Conservation (phyloP, 2,113 vertebrate genomes). For the Bos javanicus region DNA sequence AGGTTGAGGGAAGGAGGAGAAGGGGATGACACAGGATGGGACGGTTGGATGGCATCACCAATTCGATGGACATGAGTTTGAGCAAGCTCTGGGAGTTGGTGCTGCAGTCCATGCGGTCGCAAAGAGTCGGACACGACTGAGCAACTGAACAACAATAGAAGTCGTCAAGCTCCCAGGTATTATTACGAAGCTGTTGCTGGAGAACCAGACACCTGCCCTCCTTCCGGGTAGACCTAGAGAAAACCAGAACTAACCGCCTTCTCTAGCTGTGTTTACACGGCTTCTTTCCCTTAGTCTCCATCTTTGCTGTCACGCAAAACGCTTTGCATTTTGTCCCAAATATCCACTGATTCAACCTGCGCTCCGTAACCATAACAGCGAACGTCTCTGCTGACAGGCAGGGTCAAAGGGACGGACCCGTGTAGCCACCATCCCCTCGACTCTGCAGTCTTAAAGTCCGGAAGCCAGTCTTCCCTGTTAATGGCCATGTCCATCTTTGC, state of each 20-base stretch:
- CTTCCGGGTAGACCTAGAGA: background rate
- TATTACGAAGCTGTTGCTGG: rapidly evolving
- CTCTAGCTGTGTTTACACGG: background rate
- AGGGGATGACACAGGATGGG: rapidly evolving
- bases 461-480: no score
- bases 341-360: background rate
- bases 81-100: background rate
- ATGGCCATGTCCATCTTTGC: rapidly evolving
- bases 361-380: rapidly evolving
- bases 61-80: background rate
- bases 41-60: background rate
- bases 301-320: rapidly evolving
- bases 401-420: rapidly evolving
- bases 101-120: background rate
- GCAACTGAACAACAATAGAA: background rate
- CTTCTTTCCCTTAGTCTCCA: background rate
- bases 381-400: background rate
- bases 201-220: background rate
- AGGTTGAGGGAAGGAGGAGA: background rate
- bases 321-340: background rate
- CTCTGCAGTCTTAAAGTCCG: background rate
- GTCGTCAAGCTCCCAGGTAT: rapidly evolving
- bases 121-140: rapidly evolving
- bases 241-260: rapidly evolving
- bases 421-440: rapidly evolving